Evolutionary conservation across 2,113 vertebrate genomes (phyloP).

Genomic region (Ascaphus truei): DNA sequence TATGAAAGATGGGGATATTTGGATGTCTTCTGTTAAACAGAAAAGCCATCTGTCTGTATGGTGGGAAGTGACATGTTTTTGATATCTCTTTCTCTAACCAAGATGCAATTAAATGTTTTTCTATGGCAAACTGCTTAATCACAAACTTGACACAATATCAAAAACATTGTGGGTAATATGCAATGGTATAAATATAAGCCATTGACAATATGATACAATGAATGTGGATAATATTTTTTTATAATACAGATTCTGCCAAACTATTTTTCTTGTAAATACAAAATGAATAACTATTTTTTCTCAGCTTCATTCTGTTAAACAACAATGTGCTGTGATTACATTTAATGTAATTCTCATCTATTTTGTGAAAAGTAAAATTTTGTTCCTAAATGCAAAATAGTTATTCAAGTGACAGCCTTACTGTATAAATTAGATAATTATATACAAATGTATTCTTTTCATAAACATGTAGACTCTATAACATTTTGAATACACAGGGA

Average conservation of each 20-base stretch:
- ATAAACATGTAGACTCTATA: no score
- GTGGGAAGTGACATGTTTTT: constrained; percentile 59
- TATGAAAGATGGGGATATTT: constrained; percentile 68
- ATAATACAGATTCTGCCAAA: neutral
- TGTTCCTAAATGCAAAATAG: no score
- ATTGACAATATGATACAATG: neutral
- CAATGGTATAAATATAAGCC: neutral
- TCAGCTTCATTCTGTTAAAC: no score
- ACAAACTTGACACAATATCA: constrained; percentile 6
- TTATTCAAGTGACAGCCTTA: no score
- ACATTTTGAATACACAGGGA: no score
- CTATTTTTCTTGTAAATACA: no score
- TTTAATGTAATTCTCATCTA: no score
- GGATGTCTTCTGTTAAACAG: constrained; percentile 71
- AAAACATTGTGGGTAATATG: neutral
- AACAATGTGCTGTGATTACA: no score
- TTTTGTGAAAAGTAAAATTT: no score
- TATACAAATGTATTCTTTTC: no score
- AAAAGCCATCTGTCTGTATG: constrained; percentile 67
- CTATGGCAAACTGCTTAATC: constrained; percentile 49
- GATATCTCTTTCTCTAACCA: constrained; percentile 68
- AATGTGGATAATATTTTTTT: neutral
- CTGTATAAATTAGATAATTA: no score
- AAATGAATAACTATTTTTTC: no score
- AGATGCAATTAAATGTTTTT: constrained; percentile 50